Evolutionary conservation across 2,888 invertebrate species (phyloP), one percentile per base, ranked within the genome.

Genomic region (Heteromyza rotundicornis): DNA sequence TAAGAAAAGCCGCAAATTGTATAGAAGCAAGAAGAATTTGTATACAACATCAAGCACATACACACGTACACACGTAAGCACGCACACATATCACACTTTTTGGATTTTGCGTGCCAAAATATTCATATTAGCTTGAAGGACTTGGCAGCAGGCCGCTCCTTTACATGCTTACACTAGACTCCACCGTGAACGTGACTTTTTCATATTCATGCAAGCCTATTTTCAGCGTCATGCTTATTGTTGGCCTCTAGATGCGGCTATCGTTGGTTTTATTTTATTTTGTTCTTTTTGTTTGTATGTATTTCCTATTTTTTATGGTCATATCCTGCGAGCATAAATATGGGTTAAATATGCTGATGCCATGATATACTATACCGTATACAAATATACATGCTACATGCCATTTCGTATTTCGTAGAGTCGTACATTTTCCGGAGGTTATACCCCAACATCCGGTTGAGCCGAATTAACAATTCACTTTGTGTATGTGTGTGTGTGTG

Each of bases 321-420:
- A 47, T n/a, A 40, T 17, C 47, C 47, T 47, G 2, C 17, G 17
- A 3, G 17, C 47, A 20, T 47, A 20, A 47, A 47, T 47, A 19
- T 19, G 17, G n/a, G 47, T 47, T 47, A 5, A 3, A 47, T 47
- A 47, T 47, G 47, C 47, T 47, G 47, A 47, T 40, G 47, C 47
- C 47, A 8, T 14, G 47, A 19, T 14, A 27, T 5, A 27, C 5
- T 14, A 14, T n/a, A n/a, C n/a, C n/a, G n/a, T n/a, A n/a, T n/a
- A n/a, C n/a, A n/a, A n/a, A n/a, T n/a, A n/a, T n/a, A n/a, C 40
- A 7, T 20, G 17, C 20, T 47, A 2, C 40, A n/a, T n/a, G 16
- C 40, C 47, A 47, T 20, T 47, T 40, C 40, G n/a, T 20, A 14
- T 17, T 20, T 17, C 19, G 47, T 19, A 40, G 5, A 40, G 5